These are phyloP conservation scores for Danionella dracula DNA, from an alignment of 2,797 vertebrate species.

Conservation along the genomic window DNA sequence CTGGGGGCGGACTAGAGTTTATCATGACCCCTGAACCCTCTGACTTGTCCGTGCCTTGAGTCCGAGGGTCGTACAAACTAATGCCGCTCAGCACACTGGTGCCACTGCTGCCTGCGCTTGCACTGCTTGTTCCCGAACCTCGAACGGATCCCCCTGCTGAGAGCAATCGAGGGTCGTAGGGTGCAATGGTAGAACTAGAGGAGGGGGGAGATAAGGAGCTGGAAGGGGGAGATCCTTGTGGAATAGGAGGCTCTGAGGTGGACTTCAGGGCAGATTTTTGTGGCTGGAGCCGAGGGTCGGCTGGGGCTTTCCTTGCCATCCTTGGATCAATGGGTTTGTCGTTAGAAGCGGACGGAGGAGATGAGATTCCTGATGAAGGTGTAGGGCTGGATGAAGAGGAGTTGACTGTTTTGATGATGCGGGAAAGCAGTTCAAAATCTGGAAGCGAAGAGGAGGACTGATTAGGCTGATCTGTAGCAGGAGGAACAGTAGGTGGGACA, in stretches of 20 bases:
- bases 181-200: conserved; percentile 66
- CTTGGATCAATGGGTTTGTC: conserved; percentile 87
- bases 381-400: conserved; percentile 58
- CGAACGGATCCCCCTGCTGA: conserved; percentile 76
- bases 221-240: conserved; percentile 36
- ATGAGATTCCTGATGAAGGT: conserved; percentile 40
- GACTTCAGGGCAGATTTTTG: conserved; percentile 64
- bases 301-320: conserved; percentile 66
- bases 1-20: conserved; percentile 57
- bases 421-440: conserved; percentile 87
- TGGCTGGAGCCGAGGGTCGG: conserved; percentile 78
- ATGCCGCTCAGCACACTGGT: conserved; percentile 84
- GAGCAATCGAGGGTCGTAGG: conserved; percentile 85
- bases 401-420: conserved; percentile 86
- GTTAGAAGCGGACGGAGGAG: conserved; percentile 46
- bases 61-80: conserved; percentile 88
- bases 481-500: conserved; percentile 10
- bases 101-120: conserved; percentile 68
- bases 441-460: conserved; percentile 65
- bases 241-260: conserved; percentile 41
- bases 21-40: conserved; percentile 55
- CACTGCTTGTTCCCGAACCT: conserved; percentile 50
- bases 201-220: conserved; percentile 38
- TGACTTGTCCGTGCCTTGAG: conserved; percentile 62
- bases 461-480: neutral